Base-by-base conservation (phyloP, 1,140 invertebrate species). In the Trissolcus basalis region DNA sequence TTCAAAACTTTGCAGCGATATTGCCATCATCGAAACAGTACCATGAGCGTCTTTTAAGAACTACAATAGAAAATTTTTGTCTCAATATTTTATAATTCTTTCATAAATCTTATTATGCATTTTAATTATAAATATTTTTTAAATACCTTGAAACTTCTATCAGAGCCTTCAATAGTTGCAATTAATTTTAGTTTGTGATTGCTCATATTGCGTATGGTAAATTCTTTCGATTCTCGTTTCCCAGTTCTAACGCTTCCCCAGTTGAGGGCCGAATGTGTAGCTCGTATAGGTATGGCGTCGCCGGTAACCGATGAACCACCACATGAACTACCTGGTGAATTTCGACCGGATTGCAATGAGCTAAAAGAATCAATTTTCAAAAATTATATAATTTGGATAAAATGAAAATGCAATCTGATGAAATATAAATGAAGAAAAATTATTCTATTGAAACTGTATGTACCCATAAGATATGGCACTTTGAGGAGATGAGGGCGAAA, bases 221-320 rank as follows among this genome's bases (percentile, higher is more conserved):
- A 87, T 63, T 89, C 84, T 65, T 90, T 89, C 0, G 77, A 83
- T 39, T 88, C 87, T 11, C 77, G 84, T 75, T 87, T 89, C 19
- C 88, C 89, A 12, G 81, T 74, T 80, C 86, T 88, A 13, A 90
- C 63, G 50, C 88, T 90, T 14, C 86, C 89, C 90, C 90, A 91
- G 45, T 89, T 84, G 6, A 91, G 64, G 67, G 89, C 85, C 55
- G 82, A 83, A 19, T 89, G 87, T 10, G 88, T 90, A 14, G 88
- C 85, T 69, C 85, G 81, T 27, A 91, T 88, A 8, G 90, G 89
- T 44, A 90, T 82, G 65, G 75, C 70, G 27, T 84, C 79, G 16
- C 82, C 83, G 10, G 77, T 49, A 13, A 84, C 78, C n/a, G 83
- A 82, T 27, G 73, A 77, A 14, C 79, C 72, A 16, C 79, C 74